Percentiles rank a stretch among this genome's conserved stretches.
Evolutionary conservation across 2,113 vertebrate species (phyloP).

Genomic region (Corythornis madagascariensis): DNA sequence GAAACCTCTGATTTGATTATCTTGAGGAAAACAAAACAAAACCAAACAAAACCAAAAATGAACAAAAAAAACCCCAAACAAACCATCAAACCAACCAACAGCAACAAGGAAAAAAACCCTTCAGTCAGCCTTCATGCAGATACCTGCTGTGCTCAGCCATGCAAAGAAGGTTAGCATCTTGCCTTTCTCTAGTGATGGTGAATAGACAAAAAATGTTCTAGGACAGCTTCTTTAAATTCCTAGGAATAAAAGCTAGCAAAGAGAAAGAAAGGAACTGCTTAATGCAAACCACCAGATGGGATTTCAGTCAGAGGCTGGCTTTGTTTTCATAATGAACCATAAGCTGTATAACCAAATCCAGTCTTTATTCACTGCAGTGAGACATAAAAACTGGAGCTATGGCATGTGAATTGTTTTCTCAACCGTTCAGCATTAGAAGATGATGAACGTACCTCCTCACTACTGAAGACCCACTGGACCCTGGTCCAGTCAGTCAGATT

Average conservation of each 20-base stretch:
- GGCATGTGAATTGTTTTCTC: background rate
- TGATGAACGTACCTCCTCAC: background rate
- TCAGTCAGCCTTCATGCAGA: background rate
- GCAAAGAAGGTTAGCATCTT: background rate
- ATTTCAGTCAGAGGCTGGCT: conserved; percentile 35
- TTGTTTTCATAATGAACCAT: conserved; percentile 52
- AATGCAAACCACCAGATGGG: conserved; percentile 39
- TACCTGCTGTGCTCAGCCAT: background rate
- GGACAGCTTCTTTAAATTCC: conserved; percentile 16
- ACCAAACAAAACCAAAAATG: too few species aligned
- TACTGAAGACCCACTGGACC: background rate
- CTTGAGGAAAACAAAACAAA: too few species aligned
- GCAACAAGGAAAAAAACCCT: background rate
- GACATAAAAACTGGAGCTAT: background rate
- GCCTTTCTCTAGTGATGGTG: background rate
- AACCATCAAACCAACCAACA: background rate
- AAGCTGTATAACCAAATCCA: conserved; percentile 36
- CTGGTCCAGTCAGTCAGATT: background rate
- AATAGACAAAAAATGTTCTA: background rate
- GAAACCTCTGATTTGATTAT: background rate
- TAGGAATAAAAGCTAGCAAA: background rate
- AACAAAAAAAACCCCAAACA: too few species aligned
- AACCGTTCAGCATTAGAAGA: accelerated
- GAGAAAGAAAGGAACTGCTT: conserved; percentile 12
- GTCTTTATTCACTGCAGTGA: conserved; percentile 44